These are phyloP conservation scores for Aphelocoma californica DNA, from an alignment of 2,797 vertebrate genomes.

Conservation along the genomic window DNA sequence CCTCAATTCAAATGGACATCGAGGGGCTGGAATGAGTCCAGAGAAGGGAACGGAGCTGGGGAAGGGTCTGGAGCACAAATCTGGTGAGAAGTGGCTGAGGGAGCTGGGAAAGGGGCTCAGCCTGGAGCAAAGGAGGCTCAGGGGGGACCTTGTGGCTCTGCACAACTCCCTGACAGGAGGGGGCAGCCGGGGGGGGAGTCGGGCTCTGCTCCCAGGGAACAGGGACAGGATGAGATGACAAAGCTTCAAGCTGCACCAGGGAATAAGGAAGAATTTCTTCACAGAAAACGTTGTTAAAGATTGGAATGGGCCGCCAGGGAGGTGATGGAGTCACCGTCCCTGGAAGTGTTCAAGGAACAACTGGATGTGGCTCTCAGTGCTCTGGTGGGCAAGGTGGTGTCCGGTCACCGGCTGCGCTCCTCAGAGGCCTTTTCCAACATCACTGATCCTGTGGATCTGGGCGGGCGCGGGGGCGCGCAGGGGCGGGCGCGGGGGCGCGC, in stretches of 20 bases:
- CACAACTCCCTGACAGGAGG: background rate
- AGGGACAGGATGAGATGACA: background rate
- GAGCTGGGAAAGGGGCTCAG: background rate
- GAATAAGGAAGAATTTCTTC: background rate
- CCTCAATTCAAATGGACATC: background rate
- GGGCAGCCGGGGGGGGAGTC: accelerated
- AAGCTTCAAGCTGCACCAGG: too few species aligned
- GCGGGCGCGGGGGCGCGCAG: background rate
- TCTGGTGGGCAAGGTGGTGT: background rate
- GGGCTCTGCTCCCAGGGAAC: background rate
- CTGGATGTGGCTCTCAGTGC: background rate
- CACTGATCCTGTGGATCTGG: accelerated
- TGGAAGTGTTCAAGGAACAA: background rate
- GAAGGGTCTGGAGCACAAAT: background rate
- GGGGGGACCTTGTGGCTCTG: too few species aligned
- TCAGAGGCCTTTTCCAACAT: background rate
- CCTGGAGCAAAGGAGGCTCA: background rate
- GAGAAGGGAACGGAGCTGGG: accelerated
- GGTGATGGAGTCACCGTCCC: background rate
- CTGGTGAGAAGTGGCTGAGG: background rate
- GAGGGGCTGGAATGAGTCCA: background rate
- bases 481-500: background rate
- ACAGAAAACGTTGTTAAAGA: too few species aligned
- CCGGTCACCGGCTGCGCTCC: too few species aligned
- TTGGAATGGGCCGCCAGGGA: background rate